Base-by-base conservation (phyloP, 2,888 invertebrate genomes). In the Galerucella pusilla region DNA sequence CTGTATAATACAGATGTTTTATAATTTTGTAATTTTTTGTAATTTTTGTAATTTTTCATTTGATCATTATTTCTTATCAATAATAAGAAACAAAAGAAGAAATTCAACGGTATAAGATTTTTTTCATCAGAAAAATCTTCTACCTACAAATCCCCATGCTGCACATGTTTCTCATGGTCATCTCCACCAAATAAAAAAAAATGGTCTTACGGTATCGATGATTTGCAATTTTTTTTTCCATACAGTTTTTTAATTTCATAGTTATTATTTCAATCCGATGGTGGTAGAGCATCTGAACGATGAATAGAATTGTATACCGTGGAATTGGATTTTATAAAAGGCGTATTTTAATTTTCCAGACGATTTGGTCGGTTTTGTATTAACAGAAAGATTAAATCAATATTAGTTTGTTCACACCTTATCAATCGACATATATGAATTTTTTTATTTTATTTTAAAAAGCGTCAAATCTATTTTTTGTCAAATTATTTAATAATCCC, bases 311-410 rank as follows among this genome's bases (percentile, higher is more conserved):
- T 79, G 77, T 77, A 61, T 68, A 75, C 72, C 77, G 73, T 76
- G 76, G 76, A 73, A 77, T 76, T 72, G 77, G 76, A 74, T 77
- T 75, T 79, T 76, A 78, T 75, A 76, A 77, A 78, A 79, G 79
- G 79, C 73, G 79, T 77, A 74, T 75, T 78, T 78, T 78, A 79
- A 79, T 79, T 79, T 79, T 79, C 75, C 75, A 72, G 74, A 68
- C 75, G 78, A 78, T 77, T 78, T 78, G 77, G 77, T 75, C 77
- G 78, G 78, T 66, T 70, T 73, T 61, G 65, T 65, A 71, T 74
- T 67, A 60, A 74, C 57, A 73, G 71, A 68, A 75, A 75, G 73
- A 71, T 75, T 75, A 75, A 77, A 78, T 78, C 77, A 78, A 78
- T 78, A 78, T 78, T 77, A 78, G 71, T 75, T 68, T 74, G 73